phyloP scores from a whole-genome alignment of 2,113 vertebrate species.

The Abramis brama region DNA sequence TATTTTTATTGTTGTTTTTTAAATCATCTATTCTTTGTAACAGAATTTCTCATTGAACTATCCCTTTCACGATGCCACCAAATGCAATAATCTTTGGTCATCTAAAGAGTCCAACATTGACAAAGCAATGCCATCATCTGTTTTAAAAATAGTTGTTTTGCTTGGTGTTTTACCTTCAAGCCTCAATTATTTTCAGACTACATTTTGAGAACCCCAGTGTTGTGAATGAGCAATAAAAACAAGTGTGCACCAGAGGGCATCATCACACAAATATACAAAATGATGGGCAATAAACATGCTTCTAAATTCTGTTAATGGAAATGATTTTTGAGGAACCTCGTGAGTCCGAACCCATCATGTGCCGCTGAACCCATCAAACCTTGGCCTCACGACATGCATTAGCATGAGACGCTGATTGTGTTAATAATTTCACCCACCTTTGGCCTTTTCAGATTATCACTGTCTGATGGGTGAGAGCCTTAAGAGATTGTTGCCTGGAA shows the following conservation, averaged over 20 bases:
- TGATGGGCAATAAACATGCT: not conserved
- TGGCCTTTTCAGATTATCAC: slow-evolving; percentile 20
- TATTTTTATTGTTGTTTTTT: not conserved
- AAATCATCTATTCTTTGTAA: not conserved
- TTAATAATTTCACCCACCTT: slow-evolving; percentile 29
- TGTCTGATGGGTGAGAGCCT: slow-evolving; percentile 7
- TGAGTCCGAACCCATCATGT: too few relatives aligned
- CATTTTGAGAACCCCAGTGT: not conserved
- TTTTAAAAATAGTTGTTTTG: not conserved
- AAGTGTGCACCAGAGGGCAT: slow-evolving; percentile 43
- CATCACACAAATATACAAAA: slow-evolving; percentile 25
- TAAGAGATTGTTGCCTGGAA: slow-evolving; percentile 43
- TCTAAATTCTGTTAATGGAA: slow-evolving; percentile 2
- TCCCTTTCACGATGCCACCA: not conserved
- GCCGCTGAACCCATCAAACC: not conserved
- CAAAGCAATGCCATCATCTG: not conserved
- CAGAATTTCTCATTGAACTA: not conserved
- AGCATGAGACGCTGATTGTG: slow-evolving; percentile 11
- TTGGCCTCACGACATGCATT: slow-evolving; percentile 11
- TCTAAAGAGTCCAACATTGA: not conserved
- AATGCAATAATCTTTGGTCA: not conserved
- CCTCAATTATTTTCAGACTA: not conserved
- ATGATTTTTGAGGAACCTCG: not conserved
- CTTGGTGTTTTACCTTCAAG: not conserved
- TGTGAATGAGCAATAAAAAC: slow-evolving; percentile 14